Evolutionary conservation across 2,113 vertebrate species (phyloP).

Genomic region (Tragelaphus scriptus): DNA sequence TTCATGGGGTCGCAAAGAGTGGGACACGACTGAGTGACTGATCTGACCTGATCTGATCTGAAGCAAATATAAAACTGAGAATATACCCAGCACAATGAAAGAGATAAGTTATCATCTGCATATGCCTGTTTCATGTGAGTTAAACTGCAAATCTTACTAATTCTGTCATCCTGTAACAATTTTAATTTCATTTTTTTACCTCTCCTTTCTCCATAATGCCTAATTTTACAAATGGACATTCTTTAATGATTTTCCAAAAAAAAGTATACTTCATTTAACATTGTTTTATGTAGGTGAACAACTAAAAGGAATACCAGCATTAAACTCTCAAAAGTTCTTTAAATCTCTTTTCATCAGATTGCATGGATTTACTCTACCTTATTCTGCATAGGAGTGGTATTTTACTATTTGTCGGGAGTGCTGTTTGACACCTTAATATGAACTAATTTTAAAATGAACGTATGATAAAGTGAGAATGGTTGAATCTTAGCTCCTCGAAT

Average conservation of each 20-base stretch:
- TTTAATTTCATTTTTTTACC: not conserved
- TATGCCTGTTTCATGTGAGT: not conserved
- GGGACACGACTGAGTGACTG: too few species aligned
- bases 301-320: not conserved
- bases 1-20: too few species aligned
- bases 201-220: not conserved
- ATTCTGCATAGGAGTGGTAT: not conserved
- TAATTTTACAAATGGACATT: not conserved
- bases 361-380: not conserved
- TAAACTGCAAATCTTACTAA: not conserved
- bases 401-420: not conserved
- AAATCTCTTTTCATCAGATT: not conserved
- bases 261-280: not conserved
- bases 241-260: not conserved
- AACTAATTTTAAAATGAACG: constrained; percentile 19
- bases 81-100: not conserved
- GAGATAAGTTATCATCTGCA: not conserved
- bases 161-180: not conserved
- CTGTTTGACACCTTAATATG: not conserved
- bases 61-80: not conserved
- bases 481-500: not conserved
- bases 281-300: not conserved
- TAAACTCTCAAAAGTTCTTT: constrained; percentile 7
- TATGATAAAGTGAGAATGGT: not conserved
- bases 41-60: too few species aligned